These are phyloP conservation scores for Philaenus spumarius DNA, from an alignment of 1,140 invertebrate genomes.

Conservation along the genomic window DNA sequence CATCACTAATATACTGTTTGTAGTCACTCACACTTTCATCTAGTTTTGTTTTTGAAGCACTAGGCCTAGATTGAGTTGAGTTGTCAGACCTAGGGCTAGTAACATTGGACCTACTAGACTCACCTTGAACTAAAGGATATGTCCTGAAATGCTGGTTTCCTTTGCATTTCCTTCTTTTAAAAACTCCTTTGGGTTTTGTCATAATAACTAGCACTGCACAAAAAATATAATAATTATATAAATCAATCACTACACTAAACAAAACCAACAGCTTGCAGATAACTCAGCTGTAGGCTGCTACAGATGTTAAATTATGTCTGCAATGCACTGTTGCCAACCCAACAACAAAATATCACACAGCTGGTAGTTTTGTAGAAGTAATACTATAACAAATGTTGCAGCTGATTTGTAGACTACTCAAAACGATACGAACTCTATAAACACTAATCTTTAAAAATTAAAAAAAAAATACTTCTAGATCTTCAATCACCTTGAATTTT, in stretches of 20 bases:
- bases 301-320: too few relatives aligned
- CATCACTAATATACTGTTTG: too few relatives aligned
- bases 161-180: conserved; percentile 3
- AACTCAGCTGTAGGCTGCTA: background rate
- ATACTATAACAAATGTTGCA: background rate
- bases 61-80: background rate
- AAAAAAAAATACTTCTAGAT: background rate
- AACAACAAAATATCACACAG: too few relatives aligned
- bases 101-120: background rate
- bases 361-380: too few relatives aligned
- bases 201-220: background rate
- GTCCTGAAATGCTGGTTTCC: background rate
- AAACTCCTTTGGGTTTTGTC: background rate
- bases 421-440: too few relatives aligned
- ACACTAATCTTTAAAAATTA: background rate
- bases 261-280: background rate
- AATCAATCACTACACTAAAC: background rate
- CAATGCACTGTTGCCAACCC: too few relatives aligned
- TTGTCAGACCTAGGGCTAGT: too few relatives aligned
- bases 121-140: background rate
- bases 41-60: conserved; percentile 3
- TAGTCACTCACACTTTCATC: conserved; percentile 6
- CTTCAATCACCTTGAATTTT: too few relatives aligned
- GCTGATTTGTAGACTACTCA: background rate
- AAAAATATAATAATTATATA: background rate